phyloP scores from a whole-genome alignment of 2,888 invertebrate genomes.

The Antheraea assamensis region DNA sequence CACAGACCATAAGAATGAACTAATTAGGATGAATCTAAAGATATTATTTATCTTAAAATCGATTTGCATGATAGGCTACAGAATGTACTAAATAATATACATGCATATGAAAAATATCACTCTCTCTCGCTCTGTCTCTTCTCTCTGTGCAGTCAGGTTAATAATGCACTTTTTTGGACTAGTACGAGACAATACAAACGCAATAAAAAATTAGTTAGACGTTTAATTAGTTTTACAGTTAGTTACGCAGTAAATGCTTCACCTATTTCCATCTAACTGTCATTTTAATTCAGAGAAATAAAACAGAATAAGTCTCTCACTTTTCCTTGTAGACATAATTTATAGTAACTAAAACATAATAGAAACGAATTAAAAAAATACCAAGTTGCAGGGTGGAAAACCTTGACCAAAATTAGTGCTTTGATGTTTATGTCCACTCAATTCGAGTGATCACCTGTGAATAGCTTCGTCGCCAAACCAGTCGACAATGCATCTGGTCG shows the following conservation, averaged over 20 bases:
- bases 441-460: not conserved
- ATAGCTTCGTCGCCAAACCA: not conserved
- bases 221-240: not conserved
- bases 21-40: too few species aligned
- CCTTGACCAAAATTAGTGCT: not conserved
- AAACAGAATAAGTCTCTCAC: not conserved
- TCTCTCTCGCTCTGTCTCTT: too few species aligned
- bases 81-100: too few species aligned
- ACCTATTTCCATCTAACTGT: not conserved
- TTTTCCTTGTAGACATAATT: not conserved
- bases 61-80: too few species aligned
- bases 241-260: not conserved
- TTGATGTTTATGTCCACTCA: not conserved
- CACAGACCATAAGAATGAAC: too few species aligned
- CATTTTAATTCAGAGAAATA: not conserved
- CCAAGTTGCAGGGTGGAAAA: not conserved
- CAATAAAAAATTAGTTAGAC: not conserved
- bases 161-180: too few species aligned
- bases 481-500: slow-evolving; percentile 15
- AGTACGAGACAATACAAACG: not conserved
- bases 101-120: too few species aligned
- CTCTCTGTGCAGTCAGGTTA: too few species aligned
- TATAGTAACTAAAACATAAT: not conserved
- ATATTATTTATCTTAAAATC: too few species aligned
- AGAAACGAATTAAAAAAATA: not conserved